Conservation (phyloP, 35 echinoderm and acorn worm species). For the Stichopus chloronotus region DNA sequence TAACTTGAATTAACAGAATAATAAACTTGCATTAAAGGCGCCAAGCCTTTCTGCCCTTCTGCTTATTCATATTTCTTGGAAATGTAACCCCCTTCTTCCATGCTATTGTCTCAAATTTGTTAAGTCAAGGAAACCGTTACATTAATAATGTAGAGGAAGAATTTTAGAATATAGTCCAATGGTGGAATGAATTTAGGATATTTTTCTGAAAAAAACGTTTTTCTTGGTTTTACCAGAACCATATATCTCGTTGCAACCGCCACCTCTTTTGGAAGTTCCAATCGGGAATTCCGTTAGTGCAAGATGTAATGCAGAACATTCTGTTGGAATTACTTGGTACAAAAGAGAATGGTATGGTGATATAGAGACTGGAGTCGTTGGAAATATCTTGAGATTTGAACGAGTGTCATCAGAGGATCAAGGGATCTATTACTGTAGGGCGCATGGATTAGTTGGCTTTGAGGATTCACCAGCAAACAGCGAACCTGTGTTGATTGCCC, state of each 20-base stretch:
- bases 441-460: neutral
- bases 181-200: too few species aligned
- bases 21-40: too few species aligned
- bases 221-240: neutral
- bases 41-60: too few species aligned
- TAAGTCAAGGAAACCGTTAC: too few species aligned
- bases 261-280: neutral
- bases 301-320: conserved; percentile 24
- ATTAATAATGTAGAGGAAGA: too few species aligned
- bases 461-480: neutral
- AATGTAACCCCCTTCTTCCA: too few species aligned
- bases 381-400: conserved; percentile 21
- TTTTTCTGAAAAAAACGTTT: too few species aligned
- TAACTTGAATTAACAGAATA: too few species aligned
- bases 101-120: too few species aligned
- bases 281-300: neutral
- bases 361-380: neutral
- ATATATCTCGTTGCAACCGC: neutral
- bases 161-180: too few species aligned
- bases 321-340: neutral
- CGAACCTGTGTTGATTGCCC: neutral
- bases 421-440: conserved; percentile 31
- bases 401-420: neutral
- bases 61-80: too few species aligned
- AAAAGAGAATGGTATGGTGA: conserved; percentile 46